phyloP scores from a whole-genome alignment of 2,113 vertebrate species.

The Progne subis region DNA sequence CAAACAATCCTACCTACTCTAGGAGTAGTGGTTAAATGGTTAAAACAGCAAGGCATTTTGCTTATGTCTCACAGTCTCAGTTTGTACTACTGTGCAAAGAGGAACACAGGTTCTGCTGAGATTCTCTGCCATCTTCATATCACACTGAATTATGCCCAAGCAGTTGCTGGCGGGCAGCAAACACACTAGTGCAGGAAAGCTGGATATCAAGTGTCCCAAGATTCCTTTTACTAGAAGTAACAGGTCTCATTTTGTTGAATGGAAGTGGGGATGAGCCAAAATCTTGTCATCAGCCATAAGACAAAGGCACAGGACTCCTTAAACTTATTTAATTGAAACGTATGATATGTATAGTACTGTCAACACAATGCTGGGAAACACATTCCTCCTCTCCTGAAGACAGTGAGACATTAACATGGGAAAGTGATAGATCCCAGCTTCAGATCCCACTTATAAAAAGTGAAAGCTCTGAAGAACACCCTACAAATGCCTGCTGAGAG shows the following conservation, averaged over 20 bases:
- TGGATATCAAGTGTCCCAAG: not conserved
- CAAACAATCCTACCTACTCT: not conserved
- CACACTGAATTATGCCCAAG: not conserved
- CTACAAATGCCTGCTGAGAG: not conserved
- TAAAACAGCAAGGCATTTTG: not conserved
- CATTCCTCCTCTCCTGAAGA: not conserved
- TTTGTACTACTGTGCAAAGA: not conserved
- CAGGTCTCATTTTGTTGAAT: not conserved
- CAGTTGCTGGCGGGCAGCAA: not conserved
- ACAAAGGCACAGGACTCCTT: not conserved
- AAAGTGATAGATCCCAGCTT: not conserved
- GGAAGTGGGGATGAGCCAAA: not conserved
- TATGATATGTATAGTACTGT: constrained; percentile 15
- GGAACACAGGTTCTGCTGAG: not conserved
- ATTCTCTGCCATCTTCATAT: not conserved
- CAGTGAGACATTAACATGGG: not conserved
- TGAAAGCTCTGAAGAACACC: not conserved
- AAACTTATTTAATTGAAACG: constrained; percentile 6
- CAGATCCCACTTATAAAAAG: not conserved
- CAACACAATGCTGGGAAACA: not conserved
- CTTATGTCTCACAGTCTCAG: not conserved
- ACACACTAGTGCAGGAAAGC: not conserved
- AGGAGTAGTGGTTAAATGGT: not conserved
- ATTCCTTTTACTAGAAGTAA: not conserved
- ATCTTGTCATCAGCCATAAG: not conserved